phyloP scores from a whole-genome alignment of 2,888 invertebrate species.

The Physocephala rufipes region DNA sequence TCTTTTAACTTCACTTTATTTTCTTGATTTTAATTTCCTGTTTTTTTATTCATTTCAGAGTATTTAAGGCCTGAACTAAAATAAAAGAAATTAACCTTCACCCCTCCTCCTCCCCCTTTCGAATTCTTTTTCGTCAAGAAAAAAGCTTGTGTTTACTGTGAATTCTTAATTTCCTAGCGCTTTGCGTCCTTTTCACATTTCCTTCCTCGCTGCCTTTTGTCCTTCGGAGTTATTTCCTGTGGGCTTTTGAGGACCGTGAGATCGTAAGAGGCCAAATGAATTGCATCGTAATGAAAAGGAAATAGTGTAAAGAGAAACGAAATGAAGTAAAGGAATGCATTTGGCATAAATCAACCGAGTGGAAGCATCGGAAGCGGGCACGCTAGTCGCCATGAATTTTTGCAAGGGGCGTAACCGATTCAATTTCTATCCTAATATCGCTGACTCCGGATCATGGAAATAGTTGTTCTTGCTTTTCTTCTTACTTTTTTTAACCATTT shows the following conservation, averaged over 20 bases:
- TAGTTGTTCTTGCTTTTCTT: no score
- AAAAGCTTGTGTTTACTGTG: slow-evolving; percentile 39
- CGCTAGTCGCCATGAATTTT: background rate
- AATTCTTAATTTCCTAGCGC: slow-evolving; percentile 41
- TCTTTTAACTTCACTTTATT: no score
- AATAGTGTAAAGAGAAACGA: no score
- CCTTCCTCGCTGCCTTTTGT: slow-evolving; percentile 12
- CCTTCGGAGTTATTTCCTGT: background rate
- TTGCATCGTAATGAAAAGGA: background rate
- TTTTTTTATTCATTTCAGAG: background rate
- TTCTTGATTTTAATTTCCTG: no score
- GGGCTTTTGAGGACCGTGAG: background rate
- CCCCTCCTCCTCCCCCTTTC: background rate
- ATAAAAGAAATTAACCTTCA: background rate
- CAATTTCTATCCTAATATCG: no score
- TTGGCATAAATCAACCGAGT: background rate
- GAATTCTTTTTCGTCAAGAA: slow-evolving; percentile 24
- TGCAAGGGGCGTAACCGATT: background rate
- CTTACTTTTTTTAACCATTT: slow-evolving; percentile 23
- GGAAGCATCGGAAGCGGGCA: background rate
- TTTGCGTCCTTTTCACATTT: slow-evolving; percentile 22
- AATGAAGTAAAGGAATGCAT: background rate
- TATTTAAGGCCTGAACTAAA: background rate
- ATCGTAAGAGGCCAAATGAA: background rate
- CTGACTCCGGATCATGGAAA: no score